Conservation (phyloP, 1,140 invertebrate species). For the Forficula auricularia region DNA sequence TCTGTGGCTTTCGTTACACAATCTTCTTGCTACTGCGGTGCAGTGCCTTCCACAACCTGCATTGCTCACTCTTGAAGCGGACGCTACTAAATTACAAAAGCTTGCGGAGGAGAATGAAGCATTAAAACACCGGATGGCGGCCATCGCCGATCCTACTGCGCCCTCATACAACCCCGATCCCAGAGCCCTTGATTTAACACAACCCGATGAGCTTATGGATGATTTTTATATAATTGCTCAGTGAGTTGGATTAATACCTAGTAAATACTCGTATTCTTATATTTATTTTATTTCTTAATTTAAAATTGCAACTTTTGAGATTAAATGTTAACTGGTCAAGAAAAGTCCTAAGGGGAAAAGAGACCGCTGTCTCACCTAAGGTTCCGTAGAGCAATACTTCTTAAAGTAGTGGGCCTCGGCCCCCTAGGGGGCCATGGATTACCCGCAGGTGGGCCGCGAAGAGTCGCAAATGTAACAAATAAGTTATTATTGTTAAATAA, state of each 20-base stretch:
- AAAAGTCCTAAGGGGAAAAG: too few relatives aligned
- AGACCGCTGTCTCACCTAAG: too few relatives aligned
- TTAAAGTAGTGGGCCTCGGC: too few relatives aligned
- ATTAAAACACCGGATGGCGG: slow-evolving; percentile 36
- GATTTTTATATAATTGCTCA: slow-evolving; percentile 84
- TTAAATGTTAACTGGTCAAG: too few relatives aligned
- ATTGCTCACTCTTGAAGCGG: slow-evolving; percentile 68
- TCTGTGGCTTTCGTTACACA: slow-evolving; percentile 79
- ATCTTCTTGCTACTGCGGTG: slow-evolving; percentile 63
- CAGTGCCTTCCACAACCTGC: slow-evolving; percentile 67
- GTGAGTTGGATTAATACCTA: slow-evolving; percentile 33
- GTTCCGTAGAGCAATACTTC: too few relatives aligned
- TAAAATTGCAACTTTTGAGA: neutral
- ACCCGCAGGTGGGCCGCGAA: too few relatives aligned
- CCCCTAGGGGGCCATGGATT: too few relatives aligned
- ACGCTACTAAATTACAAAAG: slow-evolving; percentile 55
- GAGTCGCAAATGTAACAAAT: too few relatives aligned
- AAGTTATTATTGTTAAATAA: too few relatives aligned
- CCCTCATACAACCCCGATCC: slow-evolving; percentile 35
- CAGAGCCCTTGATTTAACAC: neutral
- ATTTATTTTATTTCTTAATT: neutral
- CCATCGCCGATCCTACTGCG: slow-evolving; percentile 33
- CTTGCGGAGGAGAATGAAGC: slow-evolving; percentile 69
- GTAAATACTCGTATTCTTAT: neutral
- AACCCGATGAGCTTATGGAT: slow-evolving; percentile 60